Evolutionary conservation across 1,140 invertebrate species (phyloP), one percentile per base, ranked within the genome.

Genomic region (Dermatophagoides farinae): DNA sequence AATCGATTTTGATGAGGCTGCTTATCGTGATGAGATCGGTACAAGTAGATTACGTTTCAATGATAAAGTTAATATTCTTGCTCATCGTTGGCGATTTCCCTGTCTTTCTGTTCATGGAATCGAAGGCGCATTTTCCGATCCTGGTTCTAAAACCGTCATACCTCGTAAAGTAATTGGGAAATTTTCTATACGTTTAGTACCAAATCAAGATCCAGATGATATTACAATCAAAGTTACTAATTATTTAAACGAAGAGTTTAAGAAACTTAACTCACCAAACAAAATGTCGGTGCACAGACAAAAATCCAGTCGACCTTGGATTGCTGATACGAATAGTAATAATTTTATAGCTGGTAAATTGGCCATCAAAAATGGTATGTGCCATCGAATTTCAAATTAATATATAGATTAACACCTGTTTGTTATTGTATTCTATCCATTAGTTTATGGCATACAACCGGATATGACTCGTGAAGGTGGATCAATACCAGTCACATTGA

Each of bases 391-490:
- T 40, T 43, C 6, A 53, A 57, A 12, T 41, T 11, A 38, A 6
- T 44, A 58, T 20, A 47, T 58, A 1, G 2, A 37, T 57, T 39
- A 57, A 31, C n/a, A 16, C n/a, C 2, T 20, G 12, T 57, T 46
- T 23, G n/a, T n/a, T n/a, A n/a, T n/a, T n/a, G n/a, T n/a, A 16
- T 58, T 25, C 44, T 50, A 49, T 58, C 23, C 44, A 37, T 50
- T 64, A 73, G 90, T 97, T 16, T 96, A 87, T 71, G 83, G 86
- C 57, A 82, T 89, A 20, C 86, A 92, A 41, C 93, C 93, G 11
- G 90, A 97, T 74, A 77, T 93, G 70, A 95, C 86, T 0, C 79
- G 92, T 20, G 92, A 97, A 74, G 93, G 93, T 49, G 91, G 92
- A 8, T 90, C 87, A 12, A 98, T 96, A 70, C 91, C 90, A 10